phyloP scores from a whole-genome alignment of 2,797 vertebrate species.

The Ctenopoma multispine region DNA sequence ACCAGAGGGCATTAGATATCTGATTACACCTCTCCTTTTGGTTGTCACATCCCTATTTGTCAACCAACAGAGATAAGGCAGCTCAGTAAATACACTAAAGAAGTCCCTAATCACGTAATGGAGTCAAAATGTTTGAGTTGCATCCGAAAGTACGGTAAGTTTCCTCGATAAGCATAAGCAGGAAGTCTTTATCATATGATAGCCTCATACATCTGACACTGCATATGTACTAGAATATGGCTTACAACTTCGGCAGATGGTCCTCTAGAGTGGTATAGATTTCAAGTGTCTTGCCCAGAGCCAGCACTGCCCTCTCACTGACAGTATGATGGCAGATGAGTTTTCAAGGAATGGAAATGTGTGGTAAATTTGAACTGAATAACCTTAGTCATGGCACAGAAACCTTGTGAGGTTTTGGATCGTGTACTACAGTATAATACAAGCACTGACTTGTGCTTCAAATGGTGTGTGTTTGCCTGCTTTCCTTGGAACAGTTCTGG shows the following conservation, averaged over 20 bases:
- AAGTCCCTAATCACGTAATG: background rate
- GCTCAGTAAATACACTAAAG: slow-evolving; percentile 33
- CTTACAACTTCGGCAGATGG: slow-evolving; percentile 54
- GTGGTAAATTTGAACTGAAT: slow-evolving; percentile 4
- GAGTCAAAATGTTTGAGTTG: slow-evolving; percentile 37
- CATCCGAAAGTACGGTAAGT: background rate
- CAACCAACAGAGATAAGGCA: slow-evolving; percentile 39
- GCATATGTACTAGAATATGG: background rate
- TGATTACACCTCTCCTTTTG: slow-evolving; percentile 54
- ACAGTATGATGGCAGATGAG: slow-evolving; percentile 15
- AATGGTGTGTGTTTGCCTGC: slow-evolving; percentile 3
- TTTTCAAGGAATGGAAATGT: background rate
- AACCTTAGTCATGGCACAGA: background rate
- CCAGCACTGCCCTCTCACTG: slow-evolving; percentile 49
- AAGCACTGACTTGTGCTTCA: background rate
- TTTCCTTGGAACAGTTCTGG: slow-evolving; percentile 8
- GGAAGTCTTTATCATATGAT: slow-evolving; percentile 10
- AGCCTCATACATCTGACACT: slow-evolving; percentile 17
- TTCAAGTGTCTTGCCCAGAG: slow-evolving; percentile 50
- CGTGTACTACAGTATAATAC: background rate
- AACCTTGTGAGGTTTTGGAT: background rate
- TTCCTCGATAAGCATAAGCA: slow-evolving; percentile 3
- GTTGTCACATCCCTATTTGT: slow-evolving; percentile 53
- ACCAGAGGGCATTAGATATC: slow-evolving; percentile 69
- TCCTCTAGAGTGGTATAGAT: slow-evolving; percentile 27